phyloP scores from a whole-genome alignment of 2,797 vertebrate species.

The Molothrus aeneus region DNA sequence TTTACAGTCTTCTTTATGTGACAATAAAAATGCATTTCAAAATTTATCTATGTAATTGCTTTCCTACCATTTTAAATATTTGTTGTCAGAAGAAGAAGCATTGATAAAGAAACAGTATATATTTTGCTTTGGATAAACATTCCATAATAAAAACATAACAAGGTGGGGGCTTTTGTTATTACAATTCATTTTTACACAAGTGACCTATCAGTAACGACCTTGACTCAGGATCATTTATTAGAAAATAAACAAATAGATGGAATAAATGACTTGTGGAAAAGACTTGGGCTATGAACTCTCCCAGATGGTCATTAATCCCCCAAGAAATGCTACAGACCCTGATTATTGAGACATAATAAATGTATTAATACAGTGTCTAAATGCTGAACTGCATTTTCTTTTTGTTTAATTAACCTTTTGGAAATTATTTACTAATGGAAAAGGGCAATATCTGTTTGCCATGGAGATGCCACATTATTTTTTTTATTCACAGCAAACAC shows the following conservation, averaged over 20 bases:
- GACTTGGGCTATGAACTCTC: neutral
- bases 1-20: neutral
- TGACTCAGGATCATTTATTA: neutral
- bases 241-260: slow-evolving; percentile 11
- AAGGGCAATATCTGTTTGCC: neutral
- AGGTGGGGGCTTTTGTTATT: neutral
- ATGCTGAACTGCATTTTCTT: neutral
- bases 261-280: slow-evolving; percentile 28
- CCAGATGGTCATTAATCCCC: slow-evolving; percentile 17
- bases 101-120: neutral
- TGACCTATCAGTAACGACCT: neutral
- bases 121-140: neutral
- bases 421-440: neutral
- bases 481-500: neutral
- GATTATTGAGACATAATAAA: slow-evolving; percentile 20
- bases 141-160: neutral
- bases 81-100: neutral
- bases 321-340: neutral
- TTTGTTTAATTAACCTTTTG: slow-evolving; percentile 16
- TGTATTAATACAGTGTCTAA: neutral
- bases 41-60: neutral
- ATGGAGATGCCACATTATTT: neutral
- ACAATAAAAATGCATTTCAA: neutral
- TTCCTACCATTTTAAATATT: neutral
- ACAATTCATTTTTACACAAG: neutral